Percentiles rank a stretch among this genome's conserved stretches.
phyloP scores from a whole-genome alignment of 2,888 invertebrate species.

The Sarcophaga variegata region DNA sequence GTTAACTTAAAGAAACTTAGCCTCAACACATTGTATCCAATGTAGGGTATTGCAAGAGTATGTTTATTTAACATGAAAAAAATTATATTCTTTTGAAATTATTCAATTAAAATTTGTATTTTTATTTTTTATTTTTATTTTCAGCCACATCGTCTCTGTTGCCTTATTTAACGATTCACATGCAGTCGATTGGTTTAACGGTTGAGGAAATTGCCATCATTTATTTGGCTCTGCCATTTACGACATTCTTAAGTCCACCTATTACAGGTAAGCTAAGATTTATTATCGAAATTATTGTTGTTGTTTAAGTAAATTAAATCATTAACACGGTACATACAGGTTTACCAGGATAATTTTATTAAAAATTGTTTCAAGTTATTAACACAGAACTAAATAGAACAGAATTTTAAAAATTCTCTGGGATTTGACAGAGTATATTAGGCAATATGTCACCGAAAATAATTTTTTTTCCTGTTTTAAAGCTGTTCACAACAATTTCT shows the following conservation, averaged over 20 bases:
- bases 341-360: too few species aligned
- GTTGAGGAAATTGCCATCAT: conserved; percentile 94
- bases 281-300: neutral
- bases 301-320: too few species aligned
- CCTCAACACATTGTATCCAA: too few species aligned
- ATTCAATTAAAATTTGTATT: neutral
- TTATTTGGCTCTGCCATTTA: conserved; percentile 92
- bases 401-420: too few species aligned
- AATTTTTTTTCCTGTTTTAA: neutral
- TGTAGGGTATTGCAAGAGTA: too few species aligned
- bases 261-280: conserved; percentile 85
- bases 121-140: conserved; percentile 72
- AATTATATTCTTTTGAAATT: neutral
- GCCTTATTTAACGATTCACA: conserved; percentile 94
- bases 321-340: too few species aligned
- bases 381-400: too few species aligned
- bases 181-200: conserved; percentile 93
- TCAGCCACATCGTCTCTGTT: conserved; percentile 91
- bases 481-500: neutral
- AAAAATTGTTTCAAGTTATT: too few species aligned
- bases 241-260: conserved; percentile 92
- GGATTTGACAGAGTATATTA: too few species aligned
- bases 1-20: too few species aligned
- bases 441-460: too few species aligned
- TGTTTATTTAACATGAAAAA: too few species aligned